phyloP scores from a whole-genome alignment of 2,113 vertebrate species.

The Clarias macrocephalus region DNA sequence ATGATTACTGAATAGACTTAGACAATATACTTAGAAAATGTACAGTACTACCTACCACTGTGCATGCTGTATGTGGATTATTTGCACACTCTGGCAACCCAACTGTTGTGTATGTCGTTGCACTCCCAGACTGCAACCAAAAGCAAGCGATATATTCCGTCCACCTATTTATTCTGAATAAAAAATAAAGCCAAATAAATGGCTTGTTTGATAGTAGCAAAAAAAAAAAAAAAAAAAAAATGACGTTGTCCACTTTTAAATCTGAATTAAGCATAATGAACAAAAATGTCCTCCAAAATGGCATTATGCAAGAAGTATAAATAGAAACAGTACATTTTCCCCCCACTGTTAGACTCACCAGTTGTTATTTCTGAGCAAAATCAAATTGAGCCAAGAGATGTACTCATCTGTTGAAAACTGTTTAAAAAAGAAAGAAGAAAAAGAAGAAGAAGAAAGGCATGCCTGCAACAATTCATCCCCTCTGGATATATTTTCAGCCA shows the following conservation, averaged over 20 bases:
- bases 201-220: neutral
- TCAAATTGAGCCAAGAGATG: slow-evolving; percentile 12
- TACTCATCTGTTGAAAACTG: slow-evolving; percentile 23
- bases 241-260: neutral
- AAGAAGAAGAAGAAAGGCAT: neutral
- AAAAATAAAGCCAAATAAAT: neutral
- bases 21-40: too few relatives aligned
- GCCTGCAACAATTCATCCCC: slow-evolving; percentile 17
- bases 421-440: neutral
- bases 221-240: too few relatives aligned
- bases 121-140: too few relatives aligned
- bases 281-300: neutral
- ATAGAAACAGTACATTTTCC: neutral
- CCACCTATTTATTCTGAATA: neutral
- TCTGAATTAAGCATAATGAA: neutral
- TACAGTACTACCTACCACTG: too few relatives aligned
- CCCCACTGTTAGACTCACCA: neutral
- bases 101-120: too few relatives aligned
- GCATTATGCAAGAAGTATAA: neutral
- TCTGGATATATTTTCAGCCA: slow-evolving; percentile 41
- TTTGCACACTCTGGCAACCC: neutral
- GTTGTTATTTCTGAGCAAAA: slow-evolving; percentile 24
- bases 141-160: neutral
- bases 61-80: neutral
- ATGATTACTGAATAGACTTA: neutral